Base-by-base conservation (phyloP, 2,113 vertebrate genomes). In the Hystrix cristata region DNA sequence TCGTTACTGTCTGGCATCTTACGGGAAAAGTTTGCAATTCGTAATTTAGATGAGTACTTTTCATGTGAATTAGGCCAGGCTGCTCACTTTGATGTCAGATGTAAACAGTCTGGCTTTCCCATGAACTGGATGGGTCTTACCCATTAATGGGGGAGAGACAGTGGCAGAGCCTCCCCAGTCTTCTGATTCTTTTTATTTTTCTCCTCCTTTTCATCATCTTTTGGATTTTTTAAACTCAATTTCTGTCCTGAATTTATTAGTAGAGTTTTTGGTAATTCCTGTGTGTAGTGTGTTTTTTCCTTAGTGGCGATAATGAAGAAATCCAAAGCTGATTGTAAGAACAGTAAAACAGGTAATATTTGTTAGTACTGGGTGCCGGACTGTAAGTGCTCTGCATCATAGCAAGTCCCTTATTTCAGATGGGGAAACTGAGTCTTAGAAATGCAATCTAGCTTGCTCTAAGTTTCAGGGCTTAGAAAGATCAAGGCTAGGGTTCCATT, bases 31-130 rank as follows among this genome's bases (percentile, higher is more conserved):
- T 71, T 81, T 78, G 60, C 86, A 72, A 15, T 55, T 57, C 84
- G 31, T 97, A 65, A 72, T 80, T 92, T 94, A 91, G 78, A 85
- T 0, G 23, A 85, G 25, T 62, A 69, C n/a, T 87, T 85, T 55
- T 81, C 71, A 46, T 64, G 34, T 38, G 34, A 82, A 21, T 34
- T 10, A 65, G 71, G 38, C 53, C 27, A 34, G 12, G 48, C 82
- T 88, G 46, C 8, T 82, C 15, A 31, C 74, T 83, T 93, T 34
- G 57, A 43, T 86, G 60, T 79, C 55, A 8, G 4, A 16, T 60
- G 38, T 65, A 86, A 88, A 51, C 38, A 65, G 18, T 74, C 29
- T 67, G 29, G 34, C 59, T 87, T 74, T 82, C 78, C 67, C 3
- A 7, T 16, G 4, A 31, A 29, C 53, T 74, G 59, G 74, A 23